Evolutionary conservation across 2,113 vertebrate species (phyloP).

Genomic region (Cathartes aura): DNA sequence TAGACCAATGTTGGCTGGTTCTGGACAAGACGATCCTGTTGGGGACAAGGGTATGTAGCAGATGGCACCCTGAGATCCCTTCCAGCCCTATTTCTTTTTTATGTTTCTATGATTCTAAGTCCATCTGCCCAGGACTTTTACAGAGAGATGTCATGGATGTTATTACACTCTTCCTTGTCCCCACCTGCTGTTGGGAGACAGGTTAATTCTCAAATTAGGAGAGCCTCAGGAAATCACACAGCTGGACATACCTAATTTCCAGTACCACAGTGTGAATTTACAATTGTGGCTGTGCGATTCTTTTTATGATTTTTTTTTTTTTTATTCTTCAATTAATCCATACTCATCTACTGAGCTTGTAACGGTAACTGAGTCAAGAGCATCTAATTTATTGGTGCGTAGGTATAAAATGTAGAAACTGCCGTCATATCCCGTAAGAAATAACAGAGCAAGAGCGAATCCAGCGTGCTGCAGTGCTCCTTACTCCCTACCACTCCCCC

Average conservation of each 20-base stretch:
- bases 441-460: neutral
- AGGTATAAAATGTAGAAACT: neutral
- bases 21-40: neutral
- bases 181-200: neutral
- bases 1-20: neutral
- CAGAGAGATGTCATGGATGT: rapidly evolving
- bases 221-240: neutral
- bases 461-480: neutral
- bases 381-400: neutral
- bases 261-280: neutral
- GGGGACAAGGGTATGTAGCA: neutral
- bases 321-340: neutral
- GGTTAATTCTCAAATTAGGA: neutral
- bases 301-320: neutral
- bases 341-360: neutral
- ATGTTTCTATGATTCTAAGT: conserved; percentile 50
- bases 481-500: neutral
- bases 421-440: neutral
- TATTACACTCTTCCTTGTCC: neutral
- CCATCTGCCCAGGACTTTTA: neutral
- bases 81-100: neutral
- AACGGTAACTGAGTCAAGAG: neutral
- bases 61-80: conserved; percentile 23
- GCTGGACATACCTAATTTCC: neutral
- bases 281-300: neutral